Evolutionary conservation across 2,797 vertebrate species (phyloP), one percentile per base, ranked within the genome.

Genomic region (Prunella strophiata): DNA sequence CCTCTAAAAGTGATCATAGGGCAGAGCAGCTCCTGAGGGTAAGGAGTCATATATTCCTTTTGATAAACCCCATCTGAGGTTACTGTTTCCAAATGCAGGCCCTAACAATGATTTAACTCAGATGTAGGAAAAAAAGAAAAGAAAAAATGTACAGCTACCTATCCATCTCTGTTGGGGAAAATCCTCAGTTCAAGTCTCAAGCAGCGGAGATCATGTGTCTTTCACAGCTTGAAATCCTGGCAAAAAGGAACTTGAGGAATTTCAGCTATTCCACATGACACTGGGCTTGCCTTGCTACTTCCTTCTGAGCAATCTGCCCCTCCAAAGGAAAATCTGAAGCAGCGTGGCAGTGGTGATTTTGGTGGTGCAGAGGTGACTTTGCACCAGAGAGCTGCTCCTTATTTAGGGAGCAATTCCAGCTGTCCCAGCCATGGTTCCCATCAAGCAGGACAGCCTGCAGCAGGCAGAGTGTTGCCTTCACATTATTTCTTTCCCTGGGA

Each of bases 141-240:
- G 36, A 40, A 65, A 91, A 88, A 76, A 50, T n/a, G 40, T 72
- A 67, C 66, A 93, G 82, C 54, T 96, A 95, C 91, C 89, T 89
- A 91, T 94, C 91, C 87, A 92, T 95, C 89, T 92, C 91, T 95
- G 93, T 27, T 71, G 42, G 45, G 84, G 63, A 96, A 97, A 96
- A 88, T 91, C 84, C 86, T 94, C 77, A 61, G 88, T 68, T 87
- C 83, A 9, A 96, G 78, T 65, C 93, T 95, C 5, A 3, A 95
- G 86, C 84, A 80, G 88, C 5, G 22, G 59, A 81, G 94, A 94
- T 96, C 95, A 96, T 96, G 79, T 96, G 94, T 95, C 94, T 94
- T 96, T 96, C 91, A 92, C 94, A 97, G 95, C 94, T 97, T 95
- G 94, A 97, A 96, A 94, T 91, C 91, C 94, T 94, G 82, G 94